Base-by-base conservation (phyloP, 2,797 vertebrate species). In the Galaxias olidus region DNA sequence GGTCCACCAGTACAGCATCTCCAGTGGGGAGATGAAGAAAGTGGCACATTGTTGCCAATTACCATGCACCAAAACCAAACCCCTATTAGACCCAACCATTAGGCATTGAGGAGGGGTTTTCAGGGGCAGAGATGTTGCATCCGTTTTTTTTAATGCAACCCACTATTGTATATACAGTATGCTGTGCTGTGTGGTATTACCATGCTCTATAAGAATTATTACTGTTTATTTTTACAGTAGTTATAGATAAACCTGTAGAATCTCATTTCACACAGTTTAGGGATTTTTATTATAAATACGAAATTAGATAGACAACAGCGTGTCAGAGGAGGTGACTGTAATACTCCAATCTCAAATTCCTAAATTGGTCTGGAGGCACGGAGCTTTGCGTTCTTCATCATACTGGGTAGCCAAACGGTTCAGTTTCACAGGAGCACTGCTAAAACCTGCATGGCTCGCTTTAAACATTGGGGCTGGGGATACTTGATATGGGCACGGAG, bases 31-130 rank as follows among this genome's bases (percentile, higher is more conserved):
- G 52, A 59, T 19, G n/a, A 75, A 80, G 73, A 77, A 73, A 57
- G 69, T 83, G 48, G 67, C 65, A 57, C 58, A 65, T 61, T 66
- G 68, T 75, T 70, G 77, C 85, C 88, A 91, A 89, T 92, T 92
- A 91, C 81, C 74, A 76, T 71, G 75, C 82, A 79, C 82, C 82
- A 85, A 88, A 89, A 77, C 2, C 30, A 2, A 6, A 30, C 30
- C 30, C 48, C 72, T 49, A 30, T 58, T 49, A 18, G 46, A 80
- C 85, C 81, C 86, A 80, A 78, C 83, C 67, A 81, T 87, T 88
- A 89, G 84, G 81, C 72, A 76, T 79, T 55, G 47, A 71, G 76
- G 71, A 67, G 77, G 65, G 76, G 75, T 14, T 0, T 46, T 72
- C 73, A 59, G 73, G 71, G 79, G 74, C 78, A 75, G 84, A 70